phyloP scores from a whole-genome alignment of 2,797 vertebrate species.

The Macropodus opercularis region DNA sequence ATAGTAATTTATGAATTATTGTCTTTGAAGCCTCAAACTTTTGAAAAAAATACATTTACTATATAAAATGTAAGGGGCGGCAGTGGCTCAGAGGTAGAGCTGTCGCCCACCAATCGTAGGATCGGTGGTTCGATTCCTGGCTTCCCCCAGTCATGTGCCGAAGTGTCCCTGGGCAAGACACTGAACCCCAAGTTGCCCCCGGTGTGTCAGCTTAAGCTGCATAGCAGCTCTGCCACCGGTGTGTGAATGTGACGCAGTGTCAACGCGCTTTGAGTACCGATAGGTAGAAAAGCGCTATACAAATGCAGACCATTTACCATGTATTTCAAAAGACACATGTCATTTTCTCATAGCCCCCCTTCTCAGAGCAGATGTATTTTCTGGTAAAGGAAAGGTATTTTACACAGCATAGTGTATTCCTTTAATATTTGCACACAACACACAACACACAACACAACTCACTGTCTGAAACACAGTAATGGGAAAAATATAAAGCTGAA shows the following conservation, averaged over 20 bases:
- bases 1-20: constrained; percentile 9
- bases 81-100: too few species aligned
- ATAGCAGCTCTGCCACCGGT: too few species aligned
- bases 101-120: too few species aligned
- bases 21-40: constrained; percentile 31
- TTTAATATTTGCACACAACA: background rate
- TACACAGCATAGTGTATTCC: background rate
- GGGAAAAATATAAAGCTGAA: background rate
- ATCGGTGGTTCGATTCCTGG: too few species aligned
- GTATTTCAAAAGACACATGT: constrained; percentile 3
- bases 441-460: background rate
- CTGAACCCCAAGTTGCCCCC: too few species aligned
- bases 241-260: too few species aligned
- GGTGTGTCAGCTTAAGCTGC: too few species aligned
- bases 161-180: too few species aligned
- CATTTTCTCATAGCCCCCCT: constrained; percentile 4
- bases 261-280: too few species aligned
- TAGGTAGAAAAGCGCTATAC: too few species aligned
- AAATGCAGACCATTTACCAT: too few species aligned
- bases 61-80: constrained; percentile 13
- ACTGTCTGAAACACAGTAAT: background rate
- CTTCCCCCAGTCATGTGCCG: too few species aligned
- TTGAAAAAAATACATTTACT: constrained; percentile 9
- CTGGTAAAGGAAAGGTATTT: constrained; percentile 43
- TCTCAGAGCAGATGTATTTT: constrained; percentile 1